Evolutionary conservation across 30 jellyfish, hydroid and myxozoan genomes (phyloP).

Genomic region (Nemopilema nomurai): DNA sequence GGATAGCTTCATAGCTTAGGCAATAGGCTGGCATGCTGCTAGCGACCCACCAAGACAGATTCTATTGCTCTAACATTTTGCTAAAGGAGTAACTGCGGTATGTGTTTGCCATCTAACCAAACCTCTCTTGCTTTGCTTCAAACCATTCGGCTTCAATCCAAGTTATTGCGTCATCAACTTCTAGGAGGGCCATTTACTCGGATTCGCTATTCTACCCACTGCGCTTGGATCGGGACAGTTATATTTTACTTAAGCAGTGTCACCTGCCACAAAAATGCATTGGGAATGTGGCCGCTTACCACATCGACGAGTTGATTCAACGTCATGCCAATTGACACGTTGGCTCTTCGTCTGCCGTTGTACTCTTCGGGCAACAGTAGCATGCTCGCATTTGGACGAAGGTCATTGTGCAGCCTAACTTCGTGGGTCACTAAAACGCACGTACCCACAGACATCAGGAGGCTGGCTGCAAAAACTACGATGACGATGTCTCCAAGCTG

Average conservation of each 20-base stretch:
- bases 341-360: slow-evolving; percentile 27
- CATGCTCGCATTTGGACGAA: slow-evolving; percentile 3
- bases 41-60: too few relatives aligned
- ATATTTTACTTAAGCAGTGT: slow-evolving; percentile 20
- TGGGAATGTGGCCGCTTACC: slow-evolving; percentile 14
- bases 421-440: slow-evolving; percentile 64
- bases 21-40: too few relatives aligned
- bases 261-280: slow-evolving; percentile 18
- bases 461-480: background rate
- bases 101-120: too few relatives aligned
- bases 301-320: slow-evolving; percentile 76
- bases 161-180: too few relatives aligned
- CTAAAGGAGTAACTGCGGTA: too few relatives aligned
- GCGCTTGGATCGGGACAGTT: too few relatives aligned
- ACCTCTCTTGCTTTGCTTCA: too few relatives aligned
- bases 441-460: background rate
- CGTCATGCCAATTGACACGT: slow-evolving; percentile 64
- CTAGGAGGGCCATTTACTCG: too few relatives aligned
- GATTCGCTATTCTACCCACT: too few relatives aligned
- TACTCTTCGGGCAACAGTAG: slow-evolving; percentile 28
- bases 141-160: too few relatives aligned
- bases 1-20: too few relatives aligned
- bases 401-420: slow-evolving; percentile 61
- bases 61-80: too few relatives aligned
- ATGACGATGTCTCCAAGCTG: background rate